phyloP scores from a whole-genome alignment of 2,113 vertebrate genomes.

The Numenius arquata region DNA sequence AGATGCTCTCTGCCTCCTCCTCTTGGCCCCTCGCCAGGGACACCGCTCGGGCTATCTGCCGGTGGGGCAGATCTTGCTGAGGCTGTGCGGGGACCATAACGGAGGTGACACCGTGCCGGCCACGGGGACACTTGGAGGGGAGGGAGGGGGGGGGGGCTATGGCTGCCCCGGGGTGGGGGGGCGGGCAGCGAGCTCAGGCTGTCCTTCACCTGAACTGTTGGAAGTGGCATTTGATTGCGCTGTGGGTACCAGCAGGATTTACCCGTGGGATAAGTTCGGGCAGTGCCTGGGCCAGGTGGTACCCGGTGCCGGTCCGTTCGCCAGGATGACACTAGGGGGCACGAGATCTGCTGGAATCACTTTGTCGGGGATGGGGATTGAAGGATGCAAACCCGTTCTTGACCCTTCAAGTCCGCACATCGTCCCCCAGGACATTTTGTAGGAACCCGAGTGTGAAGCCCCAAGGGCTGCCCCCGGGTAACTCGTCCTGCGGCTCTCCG shows the following conservation, averaged over 20 bases:
- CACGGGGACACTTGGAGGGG: accelerated
- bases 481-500: accelerated
- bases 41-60: neutral
- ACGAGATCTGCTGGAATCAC: slow-evolving; percentile 55
- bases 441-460: neutral
- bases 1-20: slow-evolving; percentile 53
- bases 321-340: slow-evolving; percentile 56
- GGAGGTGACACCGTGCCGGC: accelerated
- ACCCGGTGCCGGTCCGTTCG: neutral
- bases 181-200: accelerated
- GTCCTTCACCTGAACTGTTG: neutral
- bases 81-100: accelerated
- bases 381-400: neutral
- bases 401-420: neutral
- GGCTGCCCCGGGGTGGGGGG: accelerated
- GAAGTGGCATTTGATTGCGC: neutral
- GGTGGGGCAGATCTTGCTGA: neutral
- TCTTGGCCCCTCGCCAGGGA: slow-evolving; percentile 17
- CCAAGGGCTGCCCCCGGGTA: neutral
- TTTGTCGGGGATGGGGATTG: neutral
- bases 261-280: neutral
- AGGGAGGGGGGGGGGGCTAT: neutral
- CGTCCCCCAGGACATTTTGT: neutral
- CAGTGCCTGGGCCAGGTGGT: neutral
- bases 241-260: neutral